Evolutionary conservation across 2,797 vertebrate species (phyloP).

Genomic region (Xenentodon cancila): DNA sequence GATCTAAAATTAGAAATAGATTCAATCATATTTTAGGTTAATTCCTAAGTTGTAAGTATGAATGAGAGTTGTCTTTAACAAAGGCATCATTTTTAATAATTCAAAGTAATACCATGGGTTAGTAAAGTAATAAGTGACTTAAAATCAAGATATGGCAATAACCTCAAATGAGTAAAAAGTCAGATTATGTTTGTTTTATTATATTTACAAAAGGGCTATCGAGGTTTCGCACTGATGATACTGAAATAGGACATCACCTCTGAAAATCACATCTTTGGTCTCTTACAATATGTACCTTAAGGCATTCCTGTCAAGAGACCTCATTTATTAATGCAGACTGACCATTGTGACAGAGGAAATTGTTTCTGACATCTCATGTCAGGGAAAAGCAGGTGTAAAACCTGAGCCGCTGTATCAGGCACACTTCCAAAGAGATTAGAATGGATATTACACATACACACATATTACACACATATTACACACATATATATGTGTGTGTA

Average conservation of each 20-base stretch:
- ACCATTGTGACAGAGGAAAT: slow-evolving; percentile 27
- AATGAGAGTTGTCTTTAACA: neutral
- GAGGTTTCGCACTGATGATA: slow-evolving; percentile 8
- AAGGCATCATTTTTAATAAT: neutral
- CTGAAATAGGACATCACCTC: slow-evolving; percentile 2
- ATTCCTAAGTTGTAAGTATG: neutral
- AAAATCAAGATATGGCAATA: neutral
- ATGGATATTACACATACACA: neutral
- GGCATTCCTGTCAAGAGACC: slow-evolving; percentile 22
- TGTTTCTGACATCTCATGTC: slow-evolving; percentile 26
- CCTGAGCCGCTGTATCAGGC: neutral
- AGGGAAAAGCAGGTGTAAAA: slow-evolving; percentile 33
- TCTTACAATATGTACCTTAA: slow-evolving; percentile 28
- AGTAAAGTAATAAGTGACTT: neutral
- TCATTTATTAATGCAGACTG: slow-evolving; percentile 38
- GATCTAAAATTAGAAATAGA: neutral
- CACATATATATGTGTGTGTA: neutral
- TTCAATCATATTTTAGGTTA: neutral
- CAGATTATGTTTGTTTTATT: neutral
- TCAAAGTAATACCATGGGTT: neutral
- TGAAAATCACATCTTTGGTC: slow-evolving; percentile 13
- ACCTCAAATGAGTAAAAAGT: neutral
- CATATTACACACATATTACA: neutral
- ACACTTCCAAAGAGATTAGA: slow-evolving; percentile 2
- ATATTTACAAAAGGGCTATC: slow-evolving; percentile 1